phyloP scores from a whole-genome alignment of 2,113 vertebrate genomes.

The Esox niger region DNA sequence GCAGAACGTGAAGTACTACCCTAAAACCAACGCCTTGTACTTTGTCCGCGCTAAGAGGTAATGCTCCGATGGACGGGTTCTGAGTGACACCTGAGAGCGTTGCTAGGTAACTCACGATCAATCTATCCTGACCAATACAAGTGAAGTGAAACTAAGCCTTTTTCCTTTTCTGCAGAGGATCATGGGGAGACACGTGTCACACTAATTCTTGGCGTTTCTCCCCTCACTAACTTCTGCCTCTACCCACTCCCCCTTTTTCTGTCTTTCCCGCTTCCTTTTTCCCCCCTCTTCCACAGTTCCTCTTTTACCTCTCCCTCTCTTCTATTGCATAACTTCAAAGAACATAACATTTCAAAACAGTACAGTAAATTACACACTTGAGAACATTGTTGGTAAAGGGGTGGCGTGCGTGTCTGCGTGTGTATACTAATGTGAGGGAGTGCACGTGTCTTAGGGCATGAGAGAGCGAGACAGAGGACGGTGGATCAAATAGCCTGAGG shows the following conservation, averaged over 20 bases:
- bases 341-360: conserved; percentile 49
- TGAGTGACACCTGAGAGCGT: neutral
- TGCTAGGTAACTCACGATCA: conserved; percentile 14
- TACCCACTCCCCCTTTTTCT: conserved; percentile 50
- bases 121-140: conserved; percentile 38
- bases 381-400: conserved; percentile 32
- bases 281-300: too few species aligned
- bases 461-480: conserved; percentile 8
- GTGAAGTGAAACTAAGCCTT: conserved; percentile 66
- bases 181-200: conserved; percentile 36
- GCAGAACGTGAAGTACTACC: conserved; percentile 98
- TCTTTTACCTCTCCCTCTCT: too few species aligned
- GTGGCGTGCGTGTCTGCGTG: conserved; percentile 46
- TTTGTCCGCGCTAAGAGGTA: conserved; percentile 99
- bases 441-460: conserved; percentile 12
- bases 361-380: conserved; percentile 53
- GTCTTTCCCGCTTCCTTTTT: too few species aligned
- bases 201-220: conserved; percentile 59
- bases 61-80: conserved; percentile 56
- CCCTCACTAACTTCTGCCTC: conserved; percentile 50
- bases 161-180: conserved; percentile 51
- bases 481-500: conserved; percentile 26
- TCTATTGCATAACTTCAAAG: conserved; percentile 58
- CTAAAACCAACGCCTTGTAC: conserved; percentile 99
- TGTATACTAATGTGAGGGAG: conserved; percentile 21